Evolutionary conservation across 2,888 invertebrate species (phyloP), one percentile per base, ranked within the genome.

Genomic region (Eurytoma californica): DNA sequence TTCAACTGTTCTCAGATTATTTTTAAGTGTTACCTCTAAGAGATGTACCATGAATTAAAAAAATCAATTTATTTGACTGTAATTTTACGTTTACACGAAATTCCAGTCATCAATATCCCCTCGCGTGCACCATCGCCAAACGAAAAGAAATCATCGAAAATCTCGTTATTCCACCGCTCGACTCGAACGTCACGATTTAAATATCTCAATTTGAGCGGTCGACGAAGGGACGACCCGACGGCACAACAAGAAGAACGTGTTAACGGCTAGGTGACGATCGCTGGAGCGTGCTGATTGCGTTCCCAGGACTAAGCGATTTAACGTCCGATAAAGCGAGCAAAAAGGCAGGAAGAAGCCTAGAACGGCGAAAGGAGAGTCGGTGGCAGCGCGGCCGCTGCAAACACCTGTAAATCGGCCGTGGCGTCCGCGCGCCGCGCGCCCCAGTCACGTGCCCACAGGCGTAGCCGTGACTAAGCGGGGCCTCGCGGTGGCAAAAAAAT

Each of bases 371-470:
- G 69, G 80, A 81, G 69, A 77, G 39, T 73, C 75, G 78, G 81
- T 78, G 81, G 80, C 72, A 68, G 72, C 77, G 79, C 81, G 75
- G 79, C 79, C 84, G 84, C 84, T 16, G 84, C 85, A 84, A 87
- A 87, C 88, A 87, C 87, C 87, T 87, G 87, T 88, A 87, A 87
- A 74, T 65, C 86, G 82, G 30, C 65, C 55, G 51, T 51, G 49
- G 30, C 14, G 24, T 24, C 28, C 28, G 63, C 61, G 57, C 55
- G 39, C 12, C 47, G 13, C 65, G 49, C 63, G 63, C 39, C 28
- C 30, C 82, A 82, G 86, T 88, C 88, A 88, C 88, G 88, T 87
- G 87, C 86, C 87, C 87, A 39, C 9, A 84, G 88, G 86, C 86
- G 86, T 87, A 87, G 84, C 88, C 86, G 87, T 87, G 86, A 87